These are phyloP conservation scores for Sebastes fasciatus DNA, from an alignment of 2,113 vertebrate genomes.

Conservation along the genomic window DNA sequence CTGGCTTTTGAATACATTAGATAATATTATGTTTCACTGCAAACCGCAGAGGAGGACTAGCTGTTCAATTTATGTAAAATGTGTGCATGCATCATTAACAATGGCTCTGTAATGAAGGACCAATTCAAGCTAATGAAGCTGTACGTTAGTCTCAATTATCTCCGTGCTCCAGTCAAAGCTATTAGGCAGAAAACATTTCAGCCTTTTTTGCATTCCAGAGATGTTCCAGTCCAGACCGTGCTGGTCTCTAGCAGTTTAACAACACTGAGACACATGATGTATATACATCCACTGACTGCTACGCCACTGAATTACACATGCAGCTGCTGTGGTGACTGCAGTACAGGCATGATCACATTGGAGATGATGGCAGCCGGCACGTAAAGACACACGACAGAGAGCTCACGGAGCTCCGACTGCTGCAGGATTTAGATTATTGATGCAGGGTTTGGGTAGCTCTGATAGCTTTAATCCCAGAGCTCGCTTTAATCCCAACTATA, in stretches of 20 bases:
- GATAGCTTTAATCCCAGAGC: conserved; percentile 36
- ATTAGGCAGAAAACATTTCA: conserved; percentile 38
- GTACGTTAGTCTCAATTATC: conserved; percentile 56
- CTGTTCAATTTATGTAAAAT: neutral
- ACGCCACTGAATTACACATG: conserved; percentile 13
- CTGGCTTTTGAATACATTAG: neutral
- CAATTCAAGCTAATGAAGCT: conserved; percentile 48
- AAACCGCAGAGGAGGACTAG: neutral
- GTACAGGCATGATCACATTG: conserved; percentile 39
- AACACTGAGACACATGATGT: neutral
- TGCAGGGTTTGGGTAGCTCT: conserved; percentile 15
- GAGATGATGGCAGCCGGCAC: conserved; percentile 23
- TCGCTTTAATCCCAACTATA: neutral
- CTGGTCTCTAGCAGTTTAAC: neutral
- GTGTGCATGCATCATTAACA: conserved; percentile 23
- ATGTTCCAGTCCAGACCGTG: conserved; percentile 1
- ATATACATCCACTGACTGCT: neutral
- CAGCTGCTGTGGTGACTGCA: conserved; percentile 48
- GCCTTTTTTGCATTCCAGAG: conserved; percentile 49
- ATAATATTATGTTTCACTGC: neutral
- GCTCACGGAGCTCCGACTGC: conserved; percentile 14
- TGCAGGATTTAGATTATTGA: conserved; percentile 47
- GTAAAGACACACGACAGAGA: conserved; percentile 29
- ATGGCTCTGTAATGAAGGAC: conserved; percentile 16
- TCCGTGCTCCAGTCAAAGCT: conserved; percentile 23